Evolutionary conservation across 1,140 invertebrate genomes (phyloP), one percentile per base, ranked within the genome.

Genomic region (Pseudomyrmex flavicornis): DNA sequence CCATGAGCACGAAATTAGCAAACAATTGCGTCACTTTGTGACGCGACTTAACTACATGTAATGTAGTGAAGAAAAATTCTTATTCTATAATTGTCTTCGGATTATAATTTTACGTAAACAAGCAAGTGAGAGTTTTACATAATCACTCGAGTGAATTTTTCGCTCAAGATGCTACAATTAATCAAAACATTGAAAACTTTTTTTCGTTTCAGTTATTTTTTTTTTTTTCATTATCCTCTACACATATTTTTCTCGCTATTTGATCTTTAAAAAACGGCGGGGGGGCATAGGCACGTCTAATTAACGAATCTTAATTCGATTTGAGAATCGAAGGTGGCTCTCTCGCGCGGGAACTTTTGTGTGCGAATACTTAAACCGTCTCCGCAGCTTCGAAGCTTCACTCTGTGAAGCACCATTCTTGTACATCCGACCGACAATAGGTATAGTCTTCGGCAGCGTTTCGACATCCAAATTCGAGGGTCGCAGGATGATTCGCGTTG

Each of bases 371-470:
- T 44, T 72, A 72, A 59, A 72, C 50, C 76, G 22, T 72, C 54
- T 72, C 35, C n/a, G 54, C 12, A 26, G 76, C 44, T 72, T 80
- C 54, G 22, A 58, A 17, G 17, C 17, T n/a, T n/a, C n/a, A 17
- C 17, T 17, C 52, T 80, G 35, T 35, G 76, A 80, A 80, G 76
- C 66, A 80, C 66, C 59, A 82, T 75, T 84, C 70, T 85, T 63
- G 59, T 69, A 84, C 69, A 77, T 84, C 59, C 74, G 85, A 61
- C 86, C 76, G 87, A 91, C 90, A 91, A 89, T 91, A 56, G 90
- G 68, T 54, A 59, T 68, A 56, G 82, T 88, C 65, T 88, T 91
- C 63, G 79, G 76, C 63, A 79, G 76, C 84, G 73, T 90, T 90
- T 86, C 87, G 84, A 73, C 70, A 88, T 85, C 83, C 77, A 82